Percentiles rank a stretch among this genome's conserved stretches.
Conservation (phyloP, 2,797 vertebrate genomes). For the Sciaenops ocellatus region DNA sequence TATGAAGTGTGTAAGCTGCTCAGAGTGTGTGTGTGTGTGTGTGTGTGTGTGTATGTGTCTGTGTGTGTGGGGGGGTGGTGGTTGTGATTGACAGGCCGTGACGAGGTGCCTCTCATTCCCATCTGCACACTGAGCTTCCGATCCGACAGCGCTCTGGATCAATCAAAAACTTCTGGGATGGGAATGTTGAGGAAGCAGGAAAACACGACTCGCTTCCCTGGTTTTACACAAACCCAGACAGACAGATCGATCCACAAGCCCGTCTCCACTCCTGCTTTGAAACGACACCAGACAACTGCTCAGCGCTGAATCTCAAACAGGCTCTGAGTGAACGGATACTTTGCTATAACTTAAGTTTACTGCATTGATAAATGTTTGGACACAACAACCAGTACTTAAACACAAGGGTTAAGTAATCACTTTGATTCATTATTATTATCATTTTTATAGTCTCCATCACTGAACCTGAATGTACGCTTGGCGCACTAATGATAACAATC, state of each 20-base stretch:
- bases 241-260: conserved; percentile 54
- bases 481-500: neutral
- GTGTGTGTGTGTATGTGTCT: conserved; percentile 24
- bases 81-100: conserved; percentile 77
- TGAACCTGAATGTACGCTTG: neutral
- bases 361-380: neutral
- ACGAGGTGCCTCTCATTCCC: conserved; percentile 74
- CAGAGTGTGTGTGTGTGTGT: conserved; percentile 40
- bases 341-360: conserved; percentile 7
- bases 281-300: conserved; percentile 39
- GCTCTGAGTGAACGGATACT: conserved; percentile 16
- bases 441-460: neutral
- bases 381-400: neutral
- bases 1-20: conserved; percentile 79
- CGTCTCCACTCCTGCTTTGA: conserved; percentile 46
- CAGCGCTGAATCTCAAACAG: conserved; percentile 52
- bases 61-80: conserved; percentile 25
- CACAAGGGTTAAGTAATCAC: too few species aligned
- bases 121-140: conserved; percentile 68
- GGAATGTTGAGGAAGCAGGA: conserved; percentile 72
- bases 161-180: conserved; percentile 78
- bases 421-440: too few species aligned
- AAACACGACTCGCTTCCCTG: conserved; percentile 78
- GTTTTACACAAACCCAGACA: conserved; percentile 69
- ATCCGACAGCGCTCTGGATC: conserved; percentile 70